Base-by-base conservation (phyloP, 1,140 invertebrate genomes). In the Branchinecta lindahli region DNA sequence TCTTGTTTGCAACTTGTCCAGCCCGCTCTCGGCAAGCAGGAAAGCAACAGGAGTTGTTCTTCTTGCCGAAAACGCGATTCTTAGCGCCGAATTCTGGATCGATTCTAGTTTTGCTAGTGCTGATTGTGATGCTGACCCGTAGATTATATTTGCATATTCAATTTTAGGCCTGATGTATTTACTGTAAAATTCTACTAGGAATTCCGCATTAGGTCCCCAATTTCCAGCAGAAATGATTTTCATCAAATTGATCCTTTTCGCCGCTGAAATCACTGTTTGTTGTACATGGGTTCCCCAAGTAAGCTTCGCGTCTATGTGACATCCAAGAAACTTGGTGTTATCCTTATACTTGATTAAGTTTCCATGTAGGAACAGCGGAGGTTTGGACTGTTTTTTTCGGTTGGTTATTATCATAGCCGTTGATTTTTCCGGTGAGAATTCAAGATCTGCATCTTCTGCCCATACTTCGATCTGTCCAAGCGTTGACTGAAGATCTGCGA, bases 141-240 rank as follows among this genome's bases (percentile, higher is more conserved):
- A 52, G 9, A 52, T 52, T 52, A 9, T 9, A 9, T 9, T 9
- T 9, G 9, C 47, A 52, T 52, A 9, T 52, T 52, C 47, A 52
- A 52, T 52, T 52, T 52, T n/a, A n/a, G 47, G 47, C 9, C 47
- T 9, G n/a, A 52, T n/a, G n/a, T 52, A 52, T 52, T 52, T 52
- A n/a, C n/a, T 9, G 47, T 52, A 52, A 52, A 52, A 52, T 52
- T 52, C 47, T n/a, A 52, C 47, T 9, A 52, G 47, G 47, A 52
- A 52, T 9, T n/a, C 9, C 9, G 47, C 47, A 9, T 52, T 52
- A 9, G n/a, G 9, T 52, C 47, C 47, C 9, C n/a, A n/a, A 9
- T 52, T 52, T 9, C 9, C 9, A 9, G 9, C 47, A 9, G 47
- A 9, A 52, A 52, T 9, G 9, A 52, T 52, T 52, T 52, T n/a